Percentiles rank a stretch among this genome's conserved stretches.
Conservation (phyloP, 1,140 invertebrate genomes). For the Drosophila obscura region DNA sequence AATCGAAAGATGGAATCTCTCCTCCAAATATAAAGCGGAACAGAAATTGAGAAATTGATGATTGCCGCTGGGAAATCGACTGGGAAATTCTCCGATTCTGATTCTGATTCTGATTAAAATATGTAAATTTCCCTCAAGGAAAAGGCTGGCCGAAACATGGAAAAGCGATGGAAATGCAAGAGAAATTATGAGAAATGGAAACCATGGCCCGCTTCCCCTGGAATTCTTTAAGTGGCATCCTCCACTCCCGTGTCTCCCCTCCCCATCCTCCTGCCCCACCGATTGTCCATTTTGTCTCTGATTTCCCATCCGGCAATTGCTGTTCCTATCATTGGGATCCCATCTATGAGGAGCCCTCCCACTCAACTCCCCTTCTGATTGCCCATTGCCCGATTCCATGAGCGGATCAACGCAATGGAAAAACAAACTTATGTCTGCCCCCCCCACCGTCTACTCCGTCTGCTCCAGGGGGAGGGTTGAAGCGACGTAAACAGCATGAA, state of each 20-base stretch:
- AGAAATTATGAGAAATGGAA: slow-evolving; percentile 56
- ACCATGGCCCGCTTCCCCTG: background rate
- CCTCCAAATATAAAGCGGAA: slow-evolving; percentile 14
- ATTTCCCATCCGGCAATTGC: slow-evolving; percentile 34
- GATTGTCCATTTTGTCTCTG: slow-evolving; percentile 28
- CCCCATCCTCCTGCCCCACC: background rate
- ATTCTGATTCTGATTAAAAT: slow-evolving; percentile 38
- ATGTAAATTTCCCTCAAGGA: slow-evolving; percentile 28
- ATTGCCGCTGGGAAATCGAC: slow-evolving; percentile 35
- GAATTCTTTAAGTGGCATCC: slow-evolving; percentile 14
- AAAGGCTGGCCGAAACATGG: slow-evolving; percentile 9
- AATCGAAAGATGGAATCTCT: background rate
- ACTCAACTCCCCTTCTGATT: slow-evolving; percentile 7
- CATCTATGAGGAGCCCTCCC: slow-evolving; percentile 26
- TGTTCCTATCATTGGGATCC: slow-evolving; percentile 39
- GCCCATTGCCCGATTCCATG: slow-evolving; percentile 43
- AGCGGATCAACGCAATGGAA: slow-evolving; percentile 50
- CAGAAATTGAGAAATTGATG: slow-evolving; percentile 13
- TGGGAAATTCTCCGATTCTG: slow-evolving; percentile 4
- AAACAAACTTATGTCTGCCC: slow-evolving; percentile 43
- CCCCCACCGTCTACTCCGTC: slow-evolving; percentile 9
- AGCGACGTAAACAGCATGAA: slow-evolving; percentile 41
- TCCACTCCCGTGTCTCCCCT: background rate
- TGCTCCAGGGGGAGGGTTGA: background rate
- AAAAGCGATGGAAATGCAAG: slow-evolving; percentile 2